Percentiles rank a stretch among this genome's conserved stretches.
Evolutionary conservation across 2,113 vertebrate genomes (phyloP).

Genomic region (Axis porcinus): DNA sequence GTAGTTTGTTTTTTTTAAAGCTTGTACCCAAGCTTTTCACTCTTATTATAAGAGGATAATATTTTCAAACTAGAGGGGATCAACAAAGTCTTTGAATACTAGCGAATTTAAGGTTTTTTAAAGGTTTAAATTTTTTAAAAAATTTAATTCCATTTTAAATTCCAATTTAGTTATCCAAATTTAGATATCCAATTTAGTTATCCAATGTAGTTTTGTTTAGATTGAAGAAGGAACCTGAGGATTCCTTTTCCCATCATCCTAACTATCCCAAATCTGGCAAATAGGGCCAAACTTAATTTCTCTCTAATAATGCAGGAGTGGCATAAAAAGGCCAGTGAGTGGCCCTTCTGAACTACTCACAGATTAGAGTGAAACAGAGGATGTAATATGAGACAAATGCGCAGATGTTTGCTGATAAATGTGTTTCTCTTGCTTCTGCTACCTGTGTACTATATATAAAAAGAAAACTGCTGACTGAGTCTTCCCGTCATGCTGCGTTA

Average conservation of each 20-base stretch:
- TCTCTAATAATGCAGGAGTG: not conserved
- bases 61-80: not conserved
- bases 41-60: not conserved
- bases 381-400: not conserved
- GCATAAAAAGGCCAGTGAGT: not conserved
- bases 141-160: not conserved
- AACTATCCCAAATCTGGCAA: not conserved
- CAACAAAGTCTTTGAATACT: not conserved
- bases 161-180: not conserved
- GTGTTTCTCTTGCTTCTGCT: not conserved
- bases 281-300: not conserved
- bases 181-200: not conserved
- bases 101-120: not conserved
- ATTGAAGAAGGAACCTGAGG: not conserved
- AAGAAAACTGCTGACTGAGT: not conserved
- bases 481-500: not conserved
- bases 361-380: not conserved
- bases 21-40: not conserved
- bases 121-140: not conserved
- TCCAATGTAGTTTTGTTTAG: not conserved
- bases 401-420: not conserved
- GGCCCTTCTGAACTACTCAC: not conserved
- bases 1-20: not conserved
- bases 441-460: conserved; percentile 1
- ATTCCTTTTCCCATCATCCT: not conserved